Conservation (phyloP, 2,113 vertebrate species). For the Saccopteryx leptura region DNA sequence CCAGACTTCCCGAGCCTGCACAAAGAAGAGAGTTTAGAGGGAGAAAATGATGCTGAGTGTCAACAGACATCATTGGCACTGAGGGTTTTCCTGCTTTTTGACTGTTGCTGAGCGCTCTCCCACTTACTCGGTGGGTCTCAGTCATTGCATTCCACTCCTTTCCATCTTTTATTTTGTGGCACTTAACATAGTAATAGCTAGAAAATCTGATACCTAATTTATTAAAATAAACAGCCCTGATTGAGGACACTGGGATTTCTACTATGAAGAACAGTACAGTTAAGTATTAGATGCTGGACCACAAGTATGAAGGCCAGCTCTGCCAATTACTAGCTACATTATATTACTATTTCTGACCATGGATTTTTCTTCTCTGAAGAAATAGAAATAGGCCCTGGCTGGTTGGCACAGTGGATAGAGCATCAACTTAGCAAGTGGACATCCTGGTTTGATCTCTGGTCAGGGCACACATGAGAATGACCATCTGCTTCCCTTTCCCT, state of each 20-base stretch:
- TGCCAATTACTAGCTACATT: background rate
- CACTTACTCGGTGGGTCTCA: background rate
- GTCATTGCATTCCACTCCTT: background rate
- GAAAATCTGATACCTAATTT: background rate
- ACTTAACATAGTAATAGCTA: background rate
- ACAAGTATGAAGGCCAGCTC: background rate
- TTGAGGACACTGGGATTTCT: background rate
- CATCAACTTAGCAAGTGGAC: too few species aligned
- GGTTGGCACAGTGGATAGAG: too few species aligned
- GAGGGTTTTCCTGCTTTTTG: background rate
- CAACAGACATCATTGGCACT: background rate
- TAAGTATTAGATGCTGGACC: background rate
- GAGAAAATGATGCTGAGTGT: background rate
- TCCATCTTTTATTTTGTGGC: background rate
- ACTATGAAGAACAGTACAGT: background rate
- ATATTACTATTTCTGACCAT: background rate
- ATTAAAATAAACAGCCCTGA: slow-evolving; percentile 24
- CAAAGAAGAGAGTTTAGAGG: background rate
- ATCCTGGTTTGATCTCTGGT: too few species aligned
- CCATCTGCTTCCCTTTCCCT: too few species aligned
- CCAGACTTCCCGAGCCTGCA: background rate
- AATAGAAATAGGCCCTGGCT: too few species aligned
- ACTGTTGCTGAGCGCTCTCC: background rate
- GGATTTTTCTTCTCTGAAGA: slow-evolving; percentile 24
- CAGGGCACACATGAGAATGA: too few species aligned